Percentiles rank a stretch among this genome's conserved stretches.
phyloP scores from a whole-genome alignment of 2,113 vertebrate genomes.

The Phrynocephalus versicolor region DNA sequence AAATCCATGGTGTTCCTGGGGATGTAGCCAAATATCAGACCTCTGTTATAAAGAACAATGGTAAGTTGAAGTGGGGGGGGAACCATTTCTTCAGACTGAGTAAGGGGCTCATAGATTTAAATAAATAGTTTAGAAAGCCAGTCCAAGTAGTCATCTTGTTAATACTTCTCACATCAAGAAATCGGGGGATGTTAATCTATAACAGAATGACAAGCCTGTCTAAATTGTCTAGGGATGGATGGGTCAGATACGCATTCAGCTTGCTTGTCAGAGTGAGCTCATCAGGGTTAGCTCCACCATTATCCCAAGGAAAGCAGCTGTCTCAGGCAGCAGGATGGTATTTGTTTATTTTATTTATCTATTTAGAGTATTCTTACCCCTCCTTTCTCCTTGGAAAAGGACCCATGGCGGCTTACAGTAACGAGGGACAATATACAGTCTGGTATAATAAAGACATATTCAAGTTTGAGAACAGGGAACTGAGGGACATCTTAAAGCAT shows the following conservation, averaged over 20 bases:
- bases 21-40: constrained; percentile 77
- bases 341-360: too few species aligned
- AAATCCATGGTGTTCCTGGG: constrained; percentile 79
- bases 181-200: neutral
- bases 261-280: neutral
- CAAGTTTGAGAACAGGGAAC: too few species aligned
- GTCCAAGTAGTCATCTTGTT: neutral
- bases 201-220: neutral
- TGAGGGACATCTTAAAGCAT: too few species aligned
- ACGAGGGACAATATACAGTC: too few species aligned
- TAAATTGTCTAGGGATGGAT: neutral
- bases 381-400: too few species aligned
- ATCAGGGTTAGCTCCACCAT: too few species aligned
- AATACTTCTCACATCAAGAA: neutral
- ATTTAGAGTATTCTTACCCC: too few species aligned
- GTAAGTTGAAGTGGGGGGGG: constrained; percentile 67
- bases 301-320: too few species aligned
- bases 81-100: neutral
- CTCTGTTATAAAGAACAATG: constrained; percentile 79
- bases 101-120: neutral
- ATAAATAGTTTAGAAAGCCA: constrained; percentile 3
- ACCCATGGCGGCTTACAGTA: too few species aligned
- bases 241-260: neutral
- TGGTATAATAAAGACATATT: too few species aligned
- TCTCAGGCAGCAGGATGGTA: too few species aligned